Evolutionary conservation across 2,797 vertebrate species (phyloP).

Genomic region (Chelon labrosus): DNA sequence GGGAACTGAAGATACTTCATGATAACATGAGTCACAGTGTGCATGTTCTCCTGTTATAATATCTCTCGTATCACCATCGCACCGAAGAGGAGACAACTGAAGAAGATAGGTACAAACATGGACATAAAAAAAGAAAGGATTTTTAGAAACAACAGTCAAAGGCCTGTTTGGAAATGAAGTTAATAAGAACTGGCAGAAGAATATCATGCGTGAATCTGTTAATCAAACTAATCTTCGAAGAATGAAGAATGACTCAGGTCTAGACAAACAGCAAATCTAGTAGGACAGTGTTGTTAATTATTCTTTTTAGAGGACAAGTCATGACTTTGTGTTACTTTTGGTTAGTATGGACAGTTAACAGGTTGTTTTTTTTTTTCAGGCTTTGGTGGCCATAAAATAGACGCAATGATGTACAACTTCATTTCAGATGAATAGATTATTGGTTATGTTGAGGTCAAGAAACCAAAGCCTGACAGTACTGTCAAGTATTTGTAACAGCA

Average conservation of each 20-base stretch:
- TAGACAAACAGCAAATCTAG: no score
- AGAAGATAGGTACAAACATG: neutral
- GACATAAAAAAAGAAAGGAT: neutral
- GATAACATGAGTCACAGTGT: slow-evolving; percentile 44
- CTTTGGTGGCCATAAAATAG: no score
- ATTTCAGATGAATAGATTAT: neutral
- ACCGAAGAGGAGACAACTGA: slow-evolving; percentile 14
- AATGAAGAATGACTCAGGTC: slow-evolving; percentile 1
- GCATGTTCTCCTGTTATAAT: slow-evolving; percentile 24
- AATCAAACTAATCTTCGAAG: neutral
- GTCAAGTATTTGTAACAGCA: neutral
- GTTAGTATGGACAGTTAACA: no score
- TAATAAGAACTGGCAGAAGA: neutral
- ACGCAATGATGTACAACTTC: no score
- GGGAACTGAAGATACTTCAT: slow-evolving; percentile 30
- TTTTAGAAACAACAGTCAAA: neutral
- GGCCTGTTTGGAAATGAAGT: neutral
- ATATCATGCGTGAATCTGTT: neutral
- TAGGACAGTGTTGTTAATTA: no score
- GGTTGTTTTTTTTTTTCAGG: no score
- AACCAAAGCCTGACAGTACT: neutral
- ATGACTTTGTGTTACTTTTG: no score
- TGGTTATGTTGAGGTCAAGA: neutral
- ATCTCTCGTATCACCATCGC: slow-evolving; percentile 18
- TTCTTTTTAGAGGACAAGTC: no score